Evolutionary conservation across 2,888 invertebrate genomes (phyloP), one percentile per base, ranked within the genome.

Genomic region (Drosophila greeni): DNA sequence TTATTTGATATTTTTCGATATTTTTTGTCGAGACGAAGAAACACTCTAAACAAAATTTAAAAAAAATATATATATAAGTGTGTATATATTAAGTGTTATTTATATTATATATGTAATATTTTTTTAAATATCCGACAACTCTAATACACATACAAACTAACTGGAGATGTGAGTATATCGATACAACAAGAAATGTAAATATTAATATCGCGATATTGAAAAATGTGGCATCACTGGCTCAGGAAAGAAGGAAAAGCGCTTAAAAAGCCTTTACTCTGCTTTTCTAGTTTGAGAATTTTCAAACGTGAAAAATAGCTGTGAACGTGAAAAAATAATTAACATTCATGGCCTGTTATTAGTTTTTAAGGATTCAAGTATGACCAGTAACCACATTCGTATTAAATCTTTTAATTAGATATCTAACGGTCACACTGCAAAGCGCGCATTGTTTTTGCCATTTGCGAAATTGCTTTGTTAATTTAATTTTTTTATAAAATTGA

Each of bases 131-230:
- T n/a, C n/a, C n/a, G n/a, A n/a, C n/a, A n/a, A n/a, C n/a, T n/a
- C n/a, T n/a, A n/a, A n/a, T n/a, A n/a, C n/a, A n/a, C 82, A 74
- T 77, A 79, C 77, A 78, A 58, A 42, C 40, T 23, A 40, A 40
- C 42, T 43, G 16, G 47, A 37, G 37, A 37, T 37, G 37, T 2
- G 11, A 37, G 11, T 37, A 37, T 18, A 37, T 18, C 37, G 37
- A 37, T 18, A 36, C n/a, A 2, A 18, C 18, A 11, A 18, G 37
- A 37, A 37, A 37, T 37, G 37, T 37, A 37, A 37, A 37, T 37
- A 37, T 37, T 37, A 18, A 18, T 18, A 37, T 37, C 18, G 36
- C 36, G 37, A 37, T 37, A 37, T 5, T 5, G 37, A 6, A 5
- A 37, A 18, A 5, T 11, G 18, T 37, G 37, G 37, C 37, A 37